Percentiles rank a stretch among this genome's conserved stretches.
Conservation (phyloP, 2,113 vertebrate species). For the Halcyon senegalensis region DNA sequence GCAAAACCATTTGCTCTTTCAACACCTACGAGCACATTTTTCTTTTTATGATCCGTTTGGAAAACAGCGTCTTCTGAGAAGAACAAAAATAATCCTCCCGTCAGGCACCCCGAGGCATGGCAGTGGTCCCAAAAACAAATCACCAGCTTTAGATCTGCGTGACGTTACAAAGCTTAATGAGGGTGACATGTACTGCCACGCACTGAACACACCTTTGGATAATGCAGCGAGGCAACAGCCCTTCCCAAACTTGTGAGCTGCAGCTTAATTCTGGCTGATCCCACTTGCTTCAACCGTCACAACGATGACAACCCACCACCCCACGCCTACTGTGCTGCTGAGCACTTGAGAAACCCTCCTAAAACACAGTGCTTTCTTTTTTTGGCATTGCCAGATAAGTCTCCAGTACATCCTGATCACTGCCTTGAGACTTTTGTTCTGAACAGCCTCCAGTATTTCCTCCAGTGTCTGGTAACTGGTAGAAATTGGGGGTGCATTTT, state of each 20-base stretch:
- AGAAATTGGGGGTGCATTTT: not conserved
- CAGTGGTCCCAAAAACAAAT: conserved; percentile 47
- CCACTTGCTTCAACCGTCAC: not conserved
- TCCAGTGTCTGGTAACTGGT: not conserved
- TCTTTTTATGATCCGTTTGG: conserved; percentile 39
- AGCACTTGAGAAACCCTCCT: not conserved
- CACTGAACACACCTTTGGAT: not conserved
- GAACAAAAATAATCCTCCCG: conserved; percentile 42
- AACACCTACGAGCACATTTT: conserved; percentile 56
- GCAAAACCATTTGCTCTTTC: conserved; percentile 44
- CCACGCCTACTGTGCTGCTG: not conserved
- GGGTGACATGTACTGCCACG: conserved; percentile 12
- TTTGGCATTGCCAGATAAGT: not conserved
- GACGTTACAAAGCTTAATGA: not conserved
- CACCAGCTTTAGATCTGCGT: not conserved
- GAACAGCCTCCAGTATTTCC: not conserved
- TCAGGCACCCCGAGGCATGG: conserved; percentile 52
- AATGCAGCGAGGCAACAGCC: not conserved
- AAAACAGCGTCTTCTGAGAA: conserved; percentile 52
- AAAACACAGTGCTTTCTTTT: not conserved
- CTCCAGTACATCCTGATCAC: not conserved
- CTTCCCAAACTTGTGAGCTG: not conserved
- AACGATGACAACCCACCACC: not conserved
- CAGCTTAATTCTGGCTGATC: not conserved
- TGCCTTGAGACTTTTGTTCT: not conserved